phyloP scores from a whole-genome alignment of 2,113 vertebrate genomes.

The Alectura lathami region DNA sequence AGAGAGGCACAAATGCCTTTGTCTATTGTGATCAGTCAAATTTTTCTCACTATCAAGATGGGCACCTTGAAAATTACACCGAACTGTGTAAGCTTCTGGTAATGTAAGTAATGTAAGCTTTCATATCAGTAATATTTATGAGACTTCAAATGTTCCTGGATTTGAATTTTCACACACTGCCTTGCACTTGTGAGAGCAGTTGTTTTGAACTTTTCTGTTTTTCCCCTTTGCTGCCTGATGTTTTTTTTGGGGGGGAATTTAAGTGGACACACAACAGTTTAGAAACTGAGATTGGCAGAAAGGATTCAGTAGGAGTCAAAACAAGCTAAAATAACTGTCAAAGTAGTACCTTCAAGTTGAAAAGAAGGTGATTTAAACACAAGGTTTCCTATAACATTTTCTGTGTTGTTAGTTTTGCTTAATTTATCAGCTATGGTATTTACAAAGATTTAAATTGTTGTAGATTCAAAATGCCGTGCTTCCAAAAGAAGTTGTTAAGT shows the following conservation, averaged over 20 bases:
- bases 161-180: not conserved
- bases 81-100: not conserved
- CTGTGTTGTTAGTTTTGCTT: not conserved
- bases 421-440: not conserved
- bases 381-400: not conserved
- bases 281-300: not conserved
- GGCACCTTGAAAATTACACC: not conserved
- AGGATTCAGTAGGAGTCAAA: not conserved
- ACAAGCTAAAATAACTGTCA: not conserved
- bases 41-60: not conserved
- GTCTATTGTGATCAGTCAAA: not conserved
- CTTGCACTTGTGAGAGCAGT: not conserved
- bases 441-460: not conserved
- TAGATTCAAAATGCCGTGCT: not conserved
- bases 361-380: not conserved
- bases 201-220: not conserved
- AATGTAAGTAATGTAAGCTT: not conserved
- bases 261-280: not conserved
- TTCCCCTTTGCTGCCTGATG: not conserved
- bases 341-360: not conserved
- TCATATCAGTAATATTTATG: not conserved
- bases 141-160: not conserved
- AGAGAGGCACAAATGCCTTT: not conserved
- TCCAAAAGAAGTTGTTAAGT: not conserved
- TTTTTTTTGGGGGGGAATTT: not conserved